These are phyloP conservation scores for Erebia aethiops DNA, from an alignment of 2,888 invertebrate species.

Conservation along the genomic window DNA sequence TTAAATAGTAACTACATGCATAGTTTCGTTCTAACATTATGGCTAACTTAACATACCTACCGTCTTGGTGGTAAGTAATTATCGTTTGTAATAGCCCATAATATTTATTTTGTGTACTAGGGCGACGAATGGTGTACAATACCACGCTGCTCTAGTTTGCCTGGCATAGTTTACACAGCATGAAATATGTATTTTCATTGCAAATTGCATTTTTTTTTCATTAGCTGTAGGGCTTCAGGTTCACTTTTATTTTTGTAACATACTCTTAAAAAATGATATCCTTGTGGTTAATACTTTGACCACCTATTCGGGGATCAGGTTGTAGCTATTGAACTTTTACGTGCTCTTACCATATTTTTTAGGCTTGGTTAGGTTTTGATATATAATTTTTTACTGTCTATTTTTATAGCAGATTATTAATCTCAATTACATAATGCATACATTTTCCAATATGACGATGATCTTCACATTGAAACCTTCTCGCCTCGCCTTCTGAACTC, in stretches of 20 bases:
- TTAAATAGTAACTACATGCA: background rate
- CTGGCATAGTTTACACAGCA: background rate
- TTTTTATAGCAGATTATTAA: too few species aligned
- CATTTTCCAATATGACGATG: too few species aligned
- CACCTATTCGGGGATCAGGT: too few species aligned
- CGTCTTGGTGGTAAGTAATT: background rate
- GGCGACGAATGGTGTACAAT: slow-evolving; percentile 1
- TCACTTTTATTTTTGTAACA: background rate
- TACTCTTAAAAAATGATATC: too few species aligned
- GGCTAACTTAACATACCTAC: background rate
- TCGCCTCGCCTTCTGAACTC: too few species aligned
- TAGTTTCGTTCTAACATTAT: background rate
- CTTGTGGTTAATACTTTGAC: too few species aligned
- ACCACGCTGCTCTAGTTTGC: background rate
- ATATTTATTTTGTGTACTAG: slow-evolving; percentile 9
- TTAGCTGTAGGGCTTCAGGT: background rate
- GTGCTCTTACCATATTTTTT: too few species aligned
- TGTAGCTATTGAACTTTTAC: too few species aligned
- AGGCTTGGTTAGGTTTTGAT: too few species aligned
- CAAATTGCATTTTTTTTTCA: background rate
- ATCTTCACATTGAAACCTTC: too few species aligned
- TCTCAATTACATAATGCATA: too few species aligned
- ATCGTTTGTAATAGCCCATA: slow-evolving; percentile 1
- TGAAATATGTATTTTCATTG: slow-evolving; percentile 8
- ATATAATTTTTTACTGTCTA: too few species aligned